phyloP scores from a whole-genome alignment of 2,797 vertebrate species.

The Enteromius unitaeniatus region DNA sequence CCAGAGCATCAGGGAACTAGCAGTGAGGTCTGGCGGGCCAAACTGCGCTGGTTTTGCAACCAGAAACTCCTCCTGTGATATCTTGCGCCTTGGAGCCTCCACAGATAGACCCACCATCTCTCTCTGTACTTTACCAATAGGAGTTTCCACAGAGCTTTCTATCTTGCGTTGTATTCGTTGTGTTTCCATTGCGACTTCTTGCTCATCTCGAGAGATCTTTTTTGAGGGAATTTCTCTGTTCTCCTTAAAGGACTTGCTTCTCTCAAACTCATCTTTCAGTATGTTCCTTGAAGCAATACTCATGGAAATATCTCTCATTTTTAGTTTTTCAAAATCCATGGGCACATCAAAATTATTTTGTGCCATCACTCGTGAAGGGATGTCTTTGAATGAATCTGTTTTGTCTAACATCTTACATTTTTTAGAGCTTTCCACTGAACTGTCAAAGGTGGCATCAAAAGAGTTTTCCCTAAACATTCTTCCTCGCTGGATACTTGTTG shows the following conservation, averaged over 20 bases:
- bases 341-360: conserved; percentile 45
- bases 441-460: conserved; percentile 65
- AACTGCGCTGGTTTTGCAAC: conserved; percentile 61
- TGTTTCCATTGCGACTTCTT: conserved; percentile 63
- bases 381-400: conserved; percentile 26
- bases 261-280: conserved; percentile 33
- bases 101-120: conserved; percentile 63
- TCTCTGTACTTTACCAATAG: conserved; percentile 62
- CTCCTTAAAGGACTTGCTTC: conserved; percentile 56
- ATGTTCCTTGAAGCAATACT: conserved; percentile 37
- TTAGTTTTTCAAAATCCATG: conserved; percentile 21
- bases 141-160: conserved; percentile 62
- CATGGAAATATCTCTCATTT: conserved; percentile 30
- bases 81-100: conserved; percentile 62
- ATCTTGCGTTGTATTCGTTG: conserved; percentile 60
- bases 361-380: conserved; percentile 23
- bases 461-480: conserved; percentile 67
- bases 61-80: conserved; percentile 67
- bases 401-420: conserved; percentile 31
- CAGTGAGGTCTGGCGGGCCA: conserved; percentile 86
- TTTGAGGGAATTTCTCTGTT: conserved; percentile 68
- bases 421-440: conserved; percentile 66
- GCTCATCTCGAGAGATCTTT: conserved; percentile 69
- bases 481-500: conserved; percentile 62
- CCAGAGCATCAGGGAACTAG: conserved; percentile 78